phyloP scores from a whole-genome alignment of 2,113 vertebrate genomes.

The Paramisgurnus dabryanus region DNA sequence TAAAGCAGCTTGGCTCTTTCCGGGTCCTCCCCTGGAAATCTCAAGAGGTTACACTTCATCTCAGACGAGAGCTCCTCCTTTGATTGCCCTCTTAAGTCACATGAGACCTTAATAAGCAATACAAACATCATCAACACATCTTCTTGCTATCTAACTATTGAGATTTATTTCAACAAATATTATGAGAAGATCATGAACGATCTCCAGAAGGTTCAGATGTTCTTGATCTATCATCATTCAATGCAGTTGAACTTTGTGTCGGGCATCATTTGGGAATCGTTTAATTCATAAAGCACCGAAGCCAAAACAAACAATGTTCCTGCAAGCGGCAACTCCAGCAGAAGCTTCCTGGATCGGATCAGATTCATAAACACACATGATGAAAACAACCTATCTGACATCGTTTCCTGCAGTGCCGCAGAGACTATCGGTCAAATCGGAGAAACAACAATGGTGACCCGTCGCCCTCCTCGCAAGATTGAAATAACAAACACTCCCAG shows the following conservation, averaged over 20 bases:
- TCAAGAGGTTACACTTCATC: slow-evolving; percentile 43
- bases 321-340: slow-evolving; percentile 18
- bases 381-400: slow-evolving; percentile 55
- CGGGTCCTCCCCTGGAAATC: slow-evolving; percentile 56
- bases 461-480: slow-evolving; percentile 66
- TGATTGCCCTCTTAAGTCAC: not conserved
- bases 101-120: not conserved
- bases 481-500: slow-evolving; percentile 72
- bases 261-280: not conserved
- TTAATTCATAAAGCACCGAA: too few species aligned
- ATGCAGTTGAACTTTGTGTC: slow-evolving; percentile 4
- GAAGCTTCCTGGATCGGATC: slow-evolving; percentile 46
- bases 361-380: slow-evolving; percentile 50
- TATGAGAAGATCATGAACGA: too few species aligned
- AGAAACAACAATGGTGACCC: slow-evolving; percentile 73
- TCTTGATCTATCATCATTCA: not conserved
- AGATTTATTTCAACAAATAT: not conserved
- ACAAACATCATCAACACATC: not conserved
- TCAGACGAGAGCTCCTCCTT: not conserved
- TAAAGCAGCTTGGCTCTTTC: slow-evolving; percentile 57
- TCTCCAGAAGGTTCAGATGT: not conserved
- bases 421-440: slow-evolving; percentile 64
- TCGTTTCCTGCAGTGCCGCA: slow-evolving; percentile 62
- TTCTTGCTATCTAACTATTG: too few species aligned
- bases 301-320: slow-evolving; percentile 26